phyloP scores from a whole-genome alignment of 2,888 invertebrate species.

The Ligdia adustata region DNA sequence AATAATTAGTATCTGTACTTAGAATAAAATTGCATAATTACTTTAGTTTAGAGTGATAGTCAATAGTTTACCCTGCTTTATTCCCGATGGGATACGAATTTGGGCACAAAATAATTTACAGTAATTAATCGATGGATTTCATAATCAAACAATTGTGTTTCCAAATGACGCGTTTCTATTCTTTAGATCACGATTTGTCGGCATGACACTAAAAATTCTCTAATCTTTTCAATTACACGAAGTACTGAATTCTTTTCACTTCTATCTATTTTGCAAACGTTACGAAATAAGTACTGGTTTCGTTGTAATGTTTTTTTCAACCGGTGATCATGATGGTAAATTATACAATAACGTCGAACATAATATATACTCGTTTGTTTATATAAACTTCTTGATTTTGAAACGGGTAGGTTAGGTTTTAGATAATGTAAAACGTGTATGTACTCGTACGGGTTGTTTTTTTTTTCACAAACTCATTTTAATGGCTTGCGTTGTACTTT shows the following conservation, averaged over 20 bases:
- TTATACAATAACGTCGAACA: constrained; percentile 30
- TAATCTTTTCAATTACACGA: constrained; percentile 9
- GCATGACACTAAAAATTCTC: neutral
- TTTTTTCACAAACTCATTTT: too few relatives aligned
- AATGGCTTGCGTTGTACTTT: too few relatives aligned
- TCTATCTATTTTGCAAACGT: neutral
- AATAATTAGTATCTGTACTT: too few relatives aligned
- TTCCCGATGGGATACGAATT: too few relatives aligned
- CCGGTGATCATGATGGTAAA: constrained; percentile 15
- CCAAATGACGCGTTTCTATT: neutral
- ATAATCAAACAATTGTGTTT: neutral
- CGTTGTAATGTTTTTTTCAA: constrained; percentile 1
- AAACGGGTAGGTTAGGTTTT: constrained; percentile 6
- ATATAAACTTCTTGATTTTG: constrained; percentile 27
- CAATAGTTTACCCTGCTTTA: too few relatives aligned
- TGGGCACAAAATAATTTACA: too few relatives aligned
- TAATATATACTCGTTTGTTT: constrained; percentile 32
- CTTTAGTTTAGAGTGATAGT: too few relatives aligned
- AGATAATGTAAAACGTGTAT: neutral
- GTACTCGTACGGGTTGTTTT: too few relatives aligned
- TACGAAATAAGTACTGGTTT: constrained; percentile 9
- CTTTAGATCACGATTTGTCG: neutral
- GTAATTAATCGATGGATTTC: neutral
- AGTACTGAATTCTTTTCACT: neutral
- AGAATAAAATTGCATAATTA: too few relatives aligned